Base-by-base conservation (phyloP, 2,888 invertebrate genomes). In the Erebia palarica region DNA sequence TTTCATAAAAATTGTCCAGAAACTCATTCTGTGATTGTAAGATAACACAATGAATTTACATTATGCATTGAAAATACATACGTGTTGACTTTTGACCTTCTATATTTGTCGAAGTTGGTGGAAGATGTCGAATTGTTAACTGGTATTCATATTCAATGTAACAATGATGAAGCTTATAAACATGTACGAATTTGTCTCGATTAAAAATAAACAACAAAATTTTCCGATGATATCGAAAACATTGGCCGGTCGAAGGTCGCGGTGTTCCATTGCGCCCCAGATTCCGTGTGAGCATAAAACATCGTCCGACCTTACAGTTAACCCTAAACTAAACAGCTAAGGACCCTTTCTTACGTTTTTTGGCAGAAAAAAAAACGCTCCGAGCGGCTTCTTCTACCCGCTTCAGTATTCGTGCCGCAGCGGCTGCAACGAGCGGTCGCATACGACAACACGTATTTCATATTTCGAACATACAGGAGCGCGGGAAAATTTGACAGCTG, bases 331-430 rank as follows among this genome's bases (percentile, higher is more conserved):
- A 84, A 71, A 67, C 69, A 64, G 44, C 68, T 63, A 68, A 82
- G 84, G 87, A 86, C 86, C 87, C 88, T 90, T 91, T 88, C 86
- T 87, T 87, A 82, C 75, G 87, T 88, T 92, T 92, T 92, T 92
- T 89, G 87, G 88, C 87, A 82, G 85, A 90, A 91, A 90, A 91
- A 90, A 91, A 92, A 92, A 89, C 78, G 80, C 74, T 74, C 73
- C 73, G 78, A 81, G 77, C 75, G 82, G 83, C 82, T 81, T 83
- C 81, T 83, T 82, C 79, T 79, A 80, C 81, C 82, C 73, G 78
- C 78, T 77, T 76, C 82, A 80, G 85, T 91, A 93, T 91, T 93
- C 91, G 89, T 86, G 80, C 87, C 87, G 88, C 82, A 80, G 84
- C 90, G 89, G 87, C 86, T 88, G 91, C 82, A 82, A 83, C 84